Conservation (phyloP, 2,113 vertebrate genomes). For the Barbus barbus region DNA sequence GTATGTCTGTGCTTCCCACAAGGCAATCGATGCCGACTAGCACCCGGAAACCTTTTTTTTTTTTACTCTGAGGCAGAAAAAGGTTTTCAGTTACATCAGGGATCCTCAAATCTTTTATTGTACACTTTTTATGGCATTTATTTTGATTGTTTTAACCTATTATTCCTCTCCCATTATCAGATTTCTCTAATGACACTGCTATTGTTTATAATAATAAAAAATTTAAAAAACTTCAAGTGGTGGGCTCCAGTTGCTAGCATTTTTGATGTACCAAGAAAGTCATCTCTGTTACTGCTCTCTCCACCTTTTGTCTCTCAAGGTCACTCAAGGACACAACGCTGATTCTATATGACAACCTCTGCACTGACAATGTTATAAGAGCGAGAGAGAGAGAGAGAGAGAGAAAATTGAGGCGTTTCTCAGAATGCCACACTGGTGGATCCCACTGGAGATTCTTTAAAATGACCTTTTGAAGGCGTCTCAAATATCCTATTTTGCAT, state of each 20-base stretch:
- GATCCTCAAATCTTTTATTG: neutral
- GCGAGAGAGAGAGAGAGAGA: too few species aligned
- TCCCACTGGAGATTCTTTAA: neutral
- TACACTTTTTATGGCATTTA: too few species aligned
- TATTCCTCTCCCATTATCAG: neutral
- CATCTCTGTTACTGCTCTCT: neutral
- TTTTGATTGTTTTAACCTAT: too few species aligned
- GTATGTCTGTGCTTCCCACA: too few species aligned
- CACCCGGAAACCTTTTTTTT: too few species aligned
- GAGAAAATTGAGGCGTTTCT: neutral
- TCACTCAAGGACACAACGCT: neutral
- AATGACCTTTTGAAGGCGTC: neutral
- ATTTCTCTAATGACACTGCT: neutral
- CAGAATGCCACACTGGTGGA: neutral
- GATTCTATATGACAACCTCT: neutral
- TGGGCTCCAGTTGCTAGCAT: neutral
- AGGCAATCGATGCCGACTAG: too few species aligned
- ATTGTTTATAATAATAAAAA: too few species aligned
- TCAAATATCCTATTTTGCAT: too few species aligned
- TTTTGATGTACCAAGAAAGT: neutral
- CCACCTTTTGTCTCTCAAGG: neutral
- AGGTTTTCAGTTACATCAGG: neutral
- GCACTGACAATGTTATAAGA: neutral
- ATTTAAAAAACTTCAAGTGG: neutral
- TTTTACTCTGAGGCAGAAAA: neutral